Percentiles rank a stretch among this genome's conserved stretches.
phyloP scores from a whole-genome alignment of 2,888 invertebrate genomes.

The Ceriagrion tenellum region DNA sequence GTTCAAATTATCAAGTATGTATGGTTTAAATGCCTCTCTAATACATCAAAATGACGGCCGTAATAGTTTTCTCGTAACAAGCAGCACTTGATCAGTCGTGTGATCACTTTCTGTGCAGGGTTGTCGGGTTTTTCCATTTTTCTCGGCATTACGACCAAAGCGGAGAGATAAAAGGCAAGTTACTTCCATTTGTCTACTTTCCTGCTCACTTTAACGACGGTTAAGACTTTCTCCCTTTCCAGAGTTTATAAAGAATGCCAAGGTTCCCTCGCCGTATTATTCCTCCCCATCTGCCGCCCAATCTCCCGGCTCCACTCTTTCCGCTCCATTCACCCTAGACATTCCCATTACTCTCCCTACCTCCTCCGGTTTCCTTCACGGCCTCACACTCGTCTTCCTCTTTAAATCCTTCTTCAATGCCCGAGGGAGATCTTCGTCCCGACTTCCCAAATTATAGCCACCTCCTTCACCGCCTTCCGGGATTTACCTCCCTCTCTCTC shows the following conservation, averaged over 20 bases:
- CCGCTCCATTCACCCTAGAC: constrained; percentile 26
- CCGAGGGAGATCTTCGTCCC: neutral
- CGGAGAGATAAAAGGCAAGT: neutral
- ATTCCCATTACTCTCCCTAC: neutral
- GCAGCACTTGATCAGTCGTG: neutral
- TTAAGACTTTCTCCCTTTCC: neutral
- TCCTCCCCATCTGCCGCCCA: constrained; percentile 5
- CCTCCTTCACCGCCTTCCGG: neutral
- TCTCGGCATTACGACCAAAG: neutral
- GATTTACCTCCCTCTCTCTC: neutral
- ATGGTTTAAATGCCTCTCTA: no score
- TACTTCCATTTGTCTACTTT: constrained; percentile 7
- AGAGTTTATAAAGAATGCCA: neutral
- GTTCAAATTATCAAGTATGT: no score
- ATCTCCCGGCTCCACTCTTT: constrained; percentile 9
- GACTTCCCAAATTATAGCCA: constrained; percentile 19
- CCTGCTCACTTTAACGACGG: constrained; percentile 26
- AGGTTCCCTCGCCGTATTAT: constrained; percentile 2
- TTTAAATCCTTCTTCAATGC: neutral
- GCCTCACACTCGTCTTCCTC: neutral
- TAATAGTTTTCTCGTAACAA: neutral
- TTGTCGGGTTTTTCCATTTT: neutral
- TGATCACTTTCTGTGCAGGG: neutral
- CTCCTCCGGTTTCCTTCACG: neutral
- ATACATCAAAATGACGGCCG: neutral